Base-by-base conservation (phyloP, 2,113 vertebrate genomes). In the Erythrocercus mccallii region DNA sequence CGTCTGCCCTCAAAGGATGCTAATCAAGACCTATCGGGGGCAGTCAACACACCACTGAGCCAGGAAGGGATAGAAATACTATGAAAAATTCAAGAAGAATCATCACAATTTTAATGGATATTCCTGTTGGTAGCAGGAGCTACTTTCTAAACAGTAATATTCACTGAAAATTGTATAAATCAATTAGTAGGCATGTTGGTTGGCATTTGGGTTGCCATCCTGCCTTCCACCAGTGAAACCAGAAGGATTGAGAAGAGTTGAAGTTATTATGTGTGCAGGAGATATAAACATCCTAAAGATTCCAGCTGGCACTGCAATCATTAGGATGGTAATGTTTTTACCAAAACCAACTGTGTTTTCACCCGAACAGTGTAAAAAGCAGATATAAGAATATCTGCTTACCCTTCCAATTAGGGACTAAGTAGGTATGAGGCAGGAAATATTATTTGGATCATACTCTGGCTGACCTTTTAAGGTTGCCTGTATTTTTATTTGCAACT, bases 381-480 rank as follows among this genome's bases (percentile, higher is more conserved):
- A 78, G 70, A 78, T 60, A 31, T 24, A 27, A 21, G 30, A 53
- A 30, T 76, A 42, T 25, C 61, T 81, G 71, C 30, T 62, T 69
- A 53, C 16, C 37, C 42, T 91, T 85, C 61, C 74, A 92, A 69
- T 91, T 95, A 95, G 53, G 76, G 57, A 91, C 48, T 21, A 65
- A 74, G 38, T 24, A 65, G 31, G 66, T 38, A 37, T 10, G 44
- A 94, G 58, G 68, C 25, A 92, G 78, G 48, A 90, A 90, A 93
- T 65, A 24, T 35, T 90, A 45, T 70, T 76, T 80, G 66, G 58
- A 62, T 65, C 21, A 42, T 61, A 83, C 65, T 89, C 81, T 84
- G 35, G 23, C 66, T 96, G 88, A 96, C 79, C 83, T 96, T 97
- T 96, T 57, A 60, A 95, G 78, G 80, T n/a, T 94, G 50, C n/a